Evolutionary conservation across 2,797 vertebrate genomes (phyloP).

Genomic region (Halcyon chelicuti): DNA sequence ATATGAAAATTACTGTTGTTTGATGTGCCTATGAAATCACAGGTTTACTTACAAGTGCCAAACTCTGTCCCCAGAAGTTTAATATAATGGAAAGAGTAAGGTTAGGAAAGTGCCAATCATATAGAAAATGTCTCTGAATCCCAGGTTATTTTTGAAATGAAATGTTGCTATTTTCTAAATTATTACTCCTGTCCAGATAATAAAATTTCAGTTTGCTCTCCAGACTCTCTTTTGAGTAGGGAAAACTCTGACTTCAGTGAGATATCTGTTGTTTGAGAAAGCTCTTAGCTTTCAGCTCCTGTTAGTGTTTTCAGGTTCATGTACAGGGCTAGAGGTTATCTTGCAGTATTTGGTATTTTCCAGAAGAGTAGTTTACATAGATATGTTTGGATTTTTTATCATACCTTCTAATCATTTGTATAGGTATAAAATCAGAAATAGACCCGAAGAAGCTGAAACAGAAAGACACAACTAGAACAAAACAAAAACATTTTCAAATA

Average conservation of each 20-base stretch:
- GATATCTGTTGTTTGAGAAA: neutral
- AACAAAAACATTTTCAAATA: neutral
- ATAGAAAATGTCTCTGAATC: neutral
- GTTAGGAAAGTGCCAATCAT: neutral
- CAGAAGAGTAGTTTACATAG: neutral
- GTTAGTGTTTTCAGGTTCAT: neutral
- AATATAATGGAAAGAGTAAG: neutral
- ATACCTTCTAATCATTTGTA: neutral
- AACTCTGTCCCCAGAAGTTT: neutral
- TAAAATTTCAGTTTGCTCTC: neutral
- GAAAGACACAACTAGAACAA: neutral
- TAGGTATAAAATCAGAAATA: neutral
- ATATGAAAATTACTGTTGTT: neutral
- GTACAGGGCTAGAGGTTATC: neutral
- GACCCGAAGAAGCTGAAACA: neutral
- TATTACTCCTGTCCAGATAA: neutral
- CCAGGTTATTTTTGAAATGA: neutral
- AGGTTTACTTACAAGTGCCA: neutral
- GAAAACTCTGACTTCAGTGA: neutral
- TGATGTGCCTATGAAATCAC: neutral
- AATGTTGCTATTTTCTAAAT: neutral
- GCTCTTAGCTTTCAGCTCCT: neutral
- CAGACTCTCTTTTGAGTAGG: neutral
- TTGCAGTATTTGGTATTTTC: neutral
- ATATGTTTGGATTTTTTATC: neutral